phyloP scores from a whole-genome alignment of 2,797 vertebrate genomes.

The Hozukius guyotensis region DNA sequence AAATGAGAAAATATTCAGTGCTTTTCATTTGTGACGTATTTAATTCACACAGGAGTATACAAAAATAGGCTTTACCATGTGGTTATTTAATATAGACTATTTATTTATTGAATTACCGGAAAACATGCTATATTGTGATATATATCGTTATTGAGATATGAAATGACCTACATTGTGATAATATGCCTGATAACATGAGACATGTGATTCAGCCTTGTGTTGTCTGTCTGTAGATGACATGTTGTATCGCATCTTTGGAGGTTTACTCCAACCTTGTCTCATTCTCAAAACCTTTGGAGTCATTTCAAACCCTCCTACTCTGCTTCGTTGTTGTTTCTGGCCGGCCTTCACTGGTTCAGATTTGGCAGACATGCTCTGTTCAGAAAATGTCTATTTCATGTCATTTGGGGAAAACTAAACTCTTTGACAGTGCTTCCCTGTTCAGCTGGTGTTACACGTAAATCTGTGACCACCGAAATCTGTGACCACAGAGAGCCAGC shows the following conservation, averaged over 20 bases:
- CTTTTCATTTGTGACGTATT: no score
- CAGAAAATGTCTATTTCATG: slow-evolving; percentile 13
- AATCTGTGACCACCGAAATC: no score
- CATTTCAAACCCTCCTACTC: neutral
- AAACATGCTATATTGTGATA: no score
- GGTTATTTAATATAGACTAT: no score
- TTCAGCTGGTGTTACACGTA: neutral
- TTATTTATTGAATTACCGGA: no score
- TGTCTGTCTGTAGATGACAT: neutral
- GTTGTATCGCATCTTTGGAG: neutral
- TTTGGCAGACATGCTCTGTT: neutral
- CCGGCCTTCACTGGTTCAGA: neutral
- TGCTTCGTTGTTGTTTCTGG: slow-evolving; percentile 8
- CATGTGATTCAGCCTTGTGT: neutral
- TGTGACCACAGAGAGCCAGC: no score
- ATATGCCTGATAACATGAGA: neutral
- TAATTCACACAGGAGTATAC: no score
- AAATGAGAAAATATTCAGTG: no score
- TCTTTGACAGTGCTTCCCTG: slow-evolving; percentile 9
- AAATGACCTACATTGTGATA: no score
- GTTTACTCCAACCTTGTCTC: neutral
- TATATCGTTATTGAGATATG: no score
- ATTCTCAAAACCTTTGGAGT: slow-evolving; percentile 1
- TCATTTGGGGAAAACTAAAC: neutral
- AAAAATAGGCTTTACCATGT: no score